Percentiles rank a stretch among this genome's conserved stretches.
These are phyloP conservation scores for Sinotaia quadrata DNA, from an alignment of 2,888 invertebrate genomes.

Conservation along the genomic window DNA sequence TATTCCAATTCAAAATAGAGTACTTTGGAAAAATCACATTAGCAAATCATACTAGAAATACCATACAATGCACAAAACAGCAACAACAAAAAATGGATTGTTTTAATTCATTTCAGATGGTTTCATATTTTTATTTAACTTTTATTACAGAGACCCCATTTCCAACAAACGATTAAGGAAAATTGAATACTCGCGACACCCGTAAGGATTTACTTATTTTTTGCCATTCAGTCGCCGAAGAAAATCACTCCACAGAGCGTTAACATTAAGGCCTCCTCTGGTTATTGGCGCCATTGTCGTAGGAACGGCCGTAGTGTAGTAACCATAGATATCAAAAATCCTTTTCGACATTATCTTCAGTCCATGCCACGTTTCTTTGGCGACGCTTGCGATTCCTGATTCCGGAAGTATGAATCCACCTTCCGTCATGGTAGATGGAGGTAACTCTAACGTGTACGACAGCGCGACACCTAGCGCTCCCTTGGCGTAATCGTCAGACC, in stretches of 20 bases:
- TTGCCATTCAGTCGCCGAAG: too few species aligned
- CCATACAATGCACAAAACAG: neutral
- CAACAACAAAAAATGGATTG: too few species aligned
- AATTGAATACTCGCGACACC: too few species aligned
- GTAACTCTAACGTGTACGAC: conserved; percentile 88
- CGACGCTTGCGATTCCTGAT: conserved; percentile 7
- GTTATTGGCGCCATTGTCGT: too few species aligned
- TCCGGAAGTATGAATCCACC: conserved; percentile 2
- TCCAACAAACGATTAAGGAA: neutral
- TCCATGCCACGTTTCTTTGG: conserved; percentile 32
- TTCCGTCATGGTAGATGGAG: conserved; percentile 74
- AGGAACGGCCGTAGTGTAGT: too few species aligned
- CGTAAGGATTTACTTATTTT: too few species aligned
- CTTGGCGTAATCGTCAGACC: conserved; percentile 92
- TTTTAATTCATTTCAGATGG: too few species aligned
- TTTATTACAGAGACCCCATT: too few species aligned
- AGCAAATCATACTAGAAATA: neutral
- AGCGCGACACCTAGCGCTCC: conserved; percentile 86
- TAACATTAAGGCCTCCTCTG: too few species aligned
- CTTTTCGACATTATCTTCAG: conserved; percentile 25
- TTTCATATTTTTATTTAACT: too few species aligned
- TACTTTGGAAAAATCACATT: neutral
- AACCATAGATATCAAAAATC: neutral
- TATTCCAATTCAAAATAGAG: neutral
- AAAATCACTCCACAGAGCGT: too few species aligned